These are phyloP conservation scores for Dendrocincla tyrannina DNA, from an alignment of 2,797 vertebrate species.

Conservation along the genomic window DNA sequence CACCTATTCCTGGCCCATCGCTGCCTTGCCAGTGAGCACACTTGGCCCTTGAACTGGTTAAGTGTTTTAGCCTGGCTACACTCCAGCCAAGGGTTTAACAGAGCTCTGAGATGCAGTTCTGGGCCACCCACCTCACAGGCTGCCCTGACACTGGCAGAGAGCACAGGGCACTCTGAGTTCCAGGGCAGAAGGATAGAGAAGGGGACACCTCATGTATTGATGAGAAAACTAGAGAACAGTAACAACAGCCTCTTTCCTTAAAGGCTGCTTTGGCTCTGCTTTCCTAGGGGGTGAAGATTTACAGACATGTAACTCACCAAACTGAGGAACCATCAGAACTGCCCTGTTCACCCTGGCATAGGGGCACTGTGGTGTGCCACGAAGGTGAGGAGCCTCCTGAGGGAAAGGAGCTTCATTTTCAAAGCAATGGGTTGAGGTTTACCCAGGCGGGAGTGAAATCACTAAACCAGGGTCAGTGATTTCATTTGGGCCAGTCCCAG, in stretches of 20 bases:
- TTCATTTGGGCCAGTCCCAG: neutral
- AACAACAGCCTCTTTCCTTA: neutral
- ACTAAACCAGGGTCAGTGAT: neutral
- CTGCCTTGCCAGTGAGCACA: neutral
- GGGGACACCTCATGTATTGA: neutral
- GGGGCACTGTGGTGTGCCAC: neutral
- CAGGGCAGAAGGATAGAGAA: neutral
- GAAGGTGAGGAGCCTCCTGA: neutral
- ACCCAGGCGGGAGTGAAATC: neutral
- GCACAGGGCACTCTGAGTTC: neutral
- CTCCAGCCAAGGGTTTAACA: neutral
- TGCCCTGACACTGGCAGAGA: neutral
- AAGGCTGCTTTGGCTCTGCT: neutral
- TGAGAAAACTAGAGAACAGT: neutral
- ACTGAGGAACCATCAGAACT: neutral
- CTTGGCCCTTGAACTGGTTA: neutral
- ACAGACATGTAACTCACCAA: neutral
- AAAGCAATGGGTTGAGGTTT: neutral
- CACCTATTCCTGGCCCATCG: neutral
- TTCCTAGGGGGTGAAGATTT: neutral
- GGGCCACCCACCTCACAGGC: neutral
- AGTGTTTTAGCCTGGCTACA: neutral
- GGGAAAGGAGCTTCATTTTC: neutral
- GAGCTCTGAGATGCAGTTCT: neutral
- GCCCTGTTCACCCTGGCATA: neutral